Percentiles rank a stretch among this genome's conserved stretches.
These are phyloP conservation scores for Podabrus alpinus DNA, from an alignment of 2,888 invertebrate genomes.

Conservation along the genomic window DNA sequence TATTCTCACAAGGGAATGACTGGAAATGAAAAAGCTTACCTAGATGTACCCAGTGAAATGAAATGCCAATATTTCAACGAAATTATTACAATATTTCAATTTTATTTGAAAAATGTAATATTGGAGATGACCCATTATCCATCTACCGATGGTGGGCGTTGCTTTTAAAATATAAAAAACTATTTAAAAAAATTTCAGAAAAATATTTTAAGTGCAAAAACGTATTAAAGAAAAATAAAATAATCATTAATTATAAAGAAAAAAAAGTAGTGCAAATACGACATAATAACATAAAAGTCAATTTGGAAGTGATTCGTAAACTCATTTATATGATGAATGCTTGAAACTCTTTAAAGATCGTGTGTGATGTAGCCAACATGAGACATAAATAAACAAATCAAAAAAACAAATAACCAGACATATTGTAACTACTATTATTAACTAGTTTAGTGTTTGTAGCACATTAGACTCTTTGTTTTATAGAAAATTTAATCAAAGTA, in stretches of 20 bases:
- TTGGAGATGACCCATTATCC: background rate
- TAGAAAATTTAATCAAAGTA: conserved; percentile 8
- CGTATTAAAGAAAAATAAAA: conserved; percentile 4
- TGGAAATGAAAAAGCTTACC: background rate
- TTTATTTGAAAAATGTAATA: background rate
- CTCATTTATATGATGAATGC: conserved; percentile 31
- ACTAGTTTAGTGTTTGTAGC: conserved; percentile 16
- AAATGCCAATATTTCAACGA: background rate
- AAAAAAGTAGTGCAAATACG: background rate
- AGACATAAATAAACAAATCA: conserved; percentile 28
- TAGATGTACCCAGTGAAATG: background rate
- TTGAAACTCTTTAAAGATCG: conserved; percentile 16
- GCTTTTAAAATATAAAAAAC: background rate
- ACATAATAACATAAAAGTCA: conserved; percentile 24
- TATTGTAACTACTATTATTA: conserved; percentile 23
- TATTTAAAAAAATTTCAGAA: background rate
- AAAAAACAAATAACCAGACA: conserved; percentile 19
- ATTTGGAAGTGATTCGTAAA: conserved; percentile 33
- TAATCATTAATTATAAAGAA: background rate
- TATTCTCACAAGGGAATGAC: background rate
- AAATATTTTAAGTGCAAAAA: conserved; percentile 5
- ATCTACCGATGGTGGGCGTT: background rate
- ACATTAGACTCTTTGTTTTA: conserved; percentile 11
- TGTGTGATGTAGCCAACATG: conserved; percentile 26
- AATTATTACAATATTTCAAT: background rate